Evolutionary conservation across 2,797 vertebrate genomes (phyloP).

Genomic region (Ibycter americanus): DNA sequence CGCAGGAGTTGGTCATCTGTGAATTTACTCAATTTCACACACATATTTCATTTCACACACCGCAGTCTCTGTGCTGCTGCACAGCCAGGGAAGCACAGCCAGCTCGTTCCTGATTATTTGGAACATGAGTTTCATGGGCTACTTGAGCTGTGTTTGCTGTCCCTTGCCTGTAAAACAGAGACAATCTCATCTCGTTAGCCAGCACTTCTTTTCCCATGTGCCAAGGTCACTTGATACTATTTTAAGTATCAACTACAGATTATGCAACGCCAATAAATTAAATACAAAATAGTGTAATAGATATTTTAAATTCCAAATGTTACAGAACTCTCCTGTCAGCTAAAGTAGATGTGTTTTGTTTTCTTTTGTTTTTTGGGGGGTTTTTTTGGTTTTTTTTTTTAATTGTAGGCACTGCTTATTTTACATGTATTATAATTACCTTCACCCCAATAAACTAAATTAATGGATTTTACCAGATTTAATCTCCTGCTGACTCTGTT

Average conservation of each 20-base stretch:
- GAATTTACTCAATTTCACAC: neutral
- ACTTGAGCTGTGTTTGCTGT: neutral
- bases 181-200: neutral
- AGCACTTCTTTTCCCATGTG: neutral
- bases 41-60: slow-evolving; percentile 48
- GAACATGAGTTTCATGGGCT: slow-evolving; percentile 19
- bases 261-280: neutral
- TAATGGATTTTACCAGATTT: neutral
- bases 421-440: neutral
- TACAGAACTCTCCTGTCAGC: neutral
- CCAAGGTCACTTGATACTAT: neutral
- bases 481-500: neutral
- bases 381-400: neutral
- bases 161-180: neutral
- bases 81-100: neutral
- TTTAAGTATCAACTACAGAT: neutral
- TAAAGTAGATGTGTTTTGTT: neutral
- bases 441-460: neutral
- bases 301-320: neutral
- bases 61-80: neutral
- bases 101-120: neutral
- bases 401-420: neutral
- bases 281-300: neutral
- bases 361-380: neutral
- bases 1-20: neutral